Conservation (phyloP, 2,888 invertebrate genomes). For the Caenorhabditis angaria region DNA sequence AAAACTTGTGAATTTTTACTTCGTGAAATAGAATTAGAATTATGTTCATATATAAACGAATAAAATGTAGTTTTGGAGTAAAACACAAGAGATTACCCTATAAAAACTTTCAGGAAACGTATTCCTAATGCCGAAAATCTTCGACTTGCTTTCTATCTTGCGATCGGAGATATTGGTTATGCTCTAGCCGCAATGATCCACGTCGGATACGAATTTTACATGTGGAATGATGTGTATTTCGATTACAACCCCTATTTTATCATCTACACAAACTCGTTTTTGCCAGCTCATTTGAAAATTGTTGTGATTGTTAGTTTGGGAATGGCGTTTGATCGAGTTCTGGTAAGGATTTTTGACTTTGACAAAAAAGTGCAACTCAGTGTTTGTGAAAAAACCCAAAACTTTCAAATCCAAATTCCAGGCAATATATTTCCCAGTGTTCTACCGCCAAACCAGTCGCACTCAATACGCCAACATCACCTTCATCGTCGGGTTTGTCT, state of each 20-base stretch:
- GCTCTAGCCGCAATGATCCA: conserved; percentile 22
- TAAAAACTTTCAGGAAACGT: conserved; percentile 23
- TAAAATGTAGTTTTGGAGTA: too few species aligned
- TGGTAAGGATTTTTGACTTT: too few species aligned
- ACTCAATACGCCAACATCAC: conserved; percentile 23
- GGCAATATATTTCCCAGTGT: conserved; percentile 32
- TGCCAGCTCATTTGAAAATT: conserved; percentile 33
- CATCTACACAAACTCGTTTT: conserved; percentile 31
- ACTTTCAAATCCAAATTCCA: too few species aligned
- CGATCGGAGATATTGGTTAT: conserved; percentile 32
- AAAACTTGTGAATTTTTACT: too few species aligned
- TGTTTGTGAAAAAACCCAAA: too few species aligned
- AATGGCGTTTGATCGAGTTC: conserved; percentile 32
- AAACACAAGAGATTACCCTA: not conserved
- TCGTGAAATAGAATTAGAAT: too few species aligned
- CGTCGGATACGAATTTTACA: conserved; percentile 26
- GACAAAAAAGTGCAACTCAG: too few species aligned
- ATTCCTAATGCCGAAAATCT: conserved; percentile 28
- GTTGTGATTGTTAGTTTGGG: conserved; percentile 28
- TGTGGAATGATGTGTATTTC: conserved; percentile 27
- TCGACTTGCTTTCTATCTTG: conserved; percentile 33
- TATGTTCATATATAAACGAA: too few species aligned
- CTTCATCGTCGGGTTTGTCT: conserved; percentile 12
- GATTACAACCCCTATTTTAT: conserved; percentile 35
- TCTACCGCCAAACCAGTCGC: conserved; percentile 28